Conservation (phyloP, 2,888 invertebrate species). For the Calephelis perditalis region DNA sequence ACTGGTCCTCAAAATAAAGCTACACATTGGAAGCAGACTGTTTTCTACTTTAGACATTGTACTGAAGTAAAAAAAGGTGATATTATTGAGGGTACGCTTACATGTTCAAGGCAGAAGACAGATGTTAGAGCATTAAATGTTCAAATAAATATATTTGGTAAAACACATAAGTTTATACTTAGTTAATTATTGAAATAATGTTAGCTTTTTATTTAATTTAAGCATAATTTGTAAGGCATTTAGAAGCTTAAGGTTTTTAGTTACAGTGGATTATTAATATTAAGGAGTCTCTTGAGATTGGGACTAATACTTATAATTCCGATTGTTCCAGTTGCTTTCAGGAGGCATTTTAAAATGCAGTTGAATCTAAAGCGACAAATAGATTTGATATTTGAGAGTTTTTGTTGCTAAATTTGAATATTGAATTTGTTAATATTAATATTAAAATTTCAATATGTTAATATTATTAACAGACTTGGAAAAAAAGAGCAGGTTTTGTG, state of each 20-base stretch:
- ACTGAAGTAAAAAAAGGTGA: conserved; percentile 84
- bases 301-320: too few species aligned
- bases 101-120: conserved; percentile 84
- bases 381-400: too few species aligned
- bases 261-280: background rate
- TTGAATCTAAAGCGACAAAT: too few species aligned
- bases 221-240: background rate
- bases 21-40: conserved; percentile 97
- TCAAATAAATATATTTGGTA: conserved; percentile 80
- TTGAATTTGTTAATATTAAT: too few species aligned
- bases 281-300: too few species aligned
- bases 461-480: too few species aligned
- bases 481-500: too few species aligned
- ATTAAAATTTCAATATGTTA: too few species aligned
- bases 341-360: too few species aligned
- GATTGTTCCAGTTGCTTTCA: too few species aligned
- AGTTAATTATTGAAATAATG: conserved; percentile 60
- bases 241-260: background rate
- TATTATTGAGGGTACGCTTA: conserved; percentile 81
- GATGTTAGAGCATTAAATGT: conserved; percentile 87
- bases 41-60: conserved; percentile 89
- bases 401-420: too few species aligned
- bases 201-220: background rate
- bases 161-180: conserved; percentile 80
- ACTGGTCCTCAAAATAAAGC: conserved; percentile 86